These are phyloP conservation scores for Hemibagrus guttatus DNA, from an alignment of 2,797 vertebrate genomes.

Conservation along the genomic window DNA sequence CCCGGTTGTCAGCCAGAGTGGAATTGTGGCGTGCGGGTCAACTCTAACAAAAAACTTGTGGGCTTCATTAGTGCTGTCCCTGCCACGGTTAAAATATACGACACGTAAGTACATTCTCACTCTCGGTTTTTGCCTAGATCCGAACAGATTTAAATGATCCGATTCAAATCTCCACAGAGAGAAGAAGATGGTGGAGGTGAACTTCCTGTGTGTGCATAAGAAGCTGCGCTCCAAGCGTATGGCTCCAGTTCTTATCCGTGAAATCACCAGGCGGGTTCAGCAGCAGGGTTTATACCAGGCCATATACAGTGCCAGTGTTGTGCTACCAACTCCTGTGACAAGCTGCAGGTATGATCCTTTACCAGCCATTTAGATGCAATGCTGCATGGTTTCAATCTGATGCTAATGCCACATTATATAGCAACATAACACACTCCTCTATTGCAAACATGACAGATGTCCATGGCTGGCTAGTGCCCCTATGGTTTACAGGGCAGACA, in stretches of 20 bases:
- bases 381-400: not conserved
- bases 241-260: slow-evolving; percentile 91
- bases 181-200: slow-evolving; percentile 92
- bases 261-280: slow-evolving; percentile 88
- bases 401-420: not conserved
- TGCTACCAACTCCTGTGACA: slow-evolving; percentile 89
- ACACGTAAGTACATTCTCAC: slow-evolving; percentile 78
- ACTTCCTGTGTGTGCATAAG: slow-evolving; percentile 94
- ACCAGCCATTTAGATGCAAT: not conserved
- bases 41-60: slow-evolving; percentile 90
- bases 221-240: slow-evolving; percentile 94
- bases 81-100: slow-evolving; percentile 83
- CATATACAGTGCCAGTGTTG: slow-evolving; percentile 82
- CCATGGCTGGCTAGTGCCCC: not conserved
- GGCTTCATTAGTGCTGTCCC: slow-evolving; percentile 94
- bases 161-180: slow-evolving; percentile 71
- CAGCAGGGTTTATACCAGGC: slow-evolving; percentile 88
- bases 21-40: slow-evolving; percentile 91
- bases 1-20: slow-evolving; percentile 89
- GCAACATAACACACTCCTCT: not conserved
- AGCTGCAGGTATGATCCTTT: slow-evolving; percentile 83
- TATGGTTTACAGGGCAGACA: not conserved
- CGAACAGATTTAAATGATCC: not conserved
- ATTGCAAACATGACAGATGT: not conserved
- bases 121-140: not conserved